phyloP scores from a whole-genome alignment of 2,113 vertebrate species.

The Lethenteron camtschaticum region DNA sequence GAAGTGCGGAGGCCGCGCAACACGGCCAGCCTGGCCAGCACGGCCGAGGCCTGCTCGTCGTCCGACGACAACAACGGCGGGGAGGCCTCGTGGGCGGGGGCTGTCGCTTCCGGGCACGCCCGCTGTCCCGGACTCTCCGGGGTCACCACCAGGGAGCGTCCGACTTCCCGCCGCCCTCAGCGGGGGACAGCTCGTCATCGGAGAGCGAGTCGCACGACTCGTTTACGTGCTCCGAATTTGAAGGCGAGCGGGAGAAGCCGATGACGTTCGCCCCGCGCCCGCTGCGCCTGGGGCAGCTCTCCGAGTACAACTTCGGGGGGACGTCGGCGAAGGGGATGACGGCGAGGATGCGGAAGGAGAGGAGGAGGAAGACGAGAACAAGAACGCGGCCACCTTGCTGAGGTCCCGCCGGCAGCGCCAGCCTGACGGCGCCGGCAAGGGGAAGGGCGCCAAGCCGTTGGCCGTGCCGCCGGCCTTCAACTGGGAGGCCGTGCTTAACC shows the following conservation, averaged over 20 bases:
- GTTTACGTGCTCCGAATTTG: slow-evolving; percentile 98
- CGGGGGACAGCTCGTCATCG: slow-evolving; percentile 37
- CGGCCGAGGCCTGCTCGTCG: background rate
- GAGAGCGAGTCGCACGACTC: slow-evolving; percentile 97
- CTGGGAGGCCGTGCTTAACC: slow-evolving; percentile 96
- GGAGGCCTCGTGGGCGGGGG: too few species aligned
- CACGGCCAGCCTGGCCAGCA: background rate
- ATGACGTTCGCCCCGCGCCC: slow-evolving; percentile 52
- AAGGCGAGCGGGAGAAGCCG: slow-evolving; percentile 75
- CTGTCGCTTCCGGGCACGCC: too few species aligned
- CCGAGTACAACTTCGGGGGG: slow-evolving; percentile 35
- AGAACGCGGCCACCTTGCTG: too few species aligned
- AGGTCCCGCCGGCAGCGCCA: background rate
- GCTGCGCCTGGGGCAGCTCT: slow-evolving; percentile 89
- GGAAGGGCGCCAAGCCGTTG: background rate
- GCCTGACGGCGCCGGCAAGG: background rate
- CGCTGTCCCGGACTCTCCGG: too few species aligned
- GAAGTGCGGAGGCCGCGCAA: background rate
- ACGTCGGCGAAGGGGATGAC: background rate
- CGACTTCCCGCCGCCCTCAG: too few species aligned
- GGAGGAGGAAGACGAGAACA: background rate
- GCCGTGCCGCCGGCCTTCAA: slow-evolving; percentile 39
- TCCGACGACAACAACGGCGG: background rate
- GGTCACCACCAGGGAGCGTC: too few species aligned
- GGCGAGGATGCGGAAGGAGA: background rate